These are phyloP conservation scores for Doryteuthis pealeii DNA, from an alignment of 1,140 invertebrate genomes.

Conservation along the genomic window DNA sequence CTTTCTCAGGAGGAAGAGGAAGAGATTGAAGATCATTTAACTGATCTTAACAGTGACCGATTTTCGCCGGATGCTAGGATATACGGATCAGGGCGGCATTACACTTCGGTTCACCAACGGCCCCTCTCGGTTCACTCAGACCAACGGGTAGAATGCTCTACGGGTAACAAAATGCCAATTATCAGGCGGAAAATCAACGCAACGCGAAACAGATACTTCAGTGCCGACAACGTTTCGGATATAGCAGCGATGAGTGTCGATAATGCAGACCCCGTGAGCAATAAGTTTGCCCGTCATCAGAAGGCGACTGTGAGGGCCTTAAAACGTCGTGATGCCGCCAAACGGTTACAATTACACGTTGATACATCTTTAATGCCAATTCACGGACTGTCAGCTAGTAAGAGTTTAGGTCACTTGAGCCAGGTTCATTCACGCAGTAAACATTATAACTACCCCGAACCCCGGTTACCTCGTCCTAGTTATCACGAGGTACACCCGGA, in stretches of 20 bases:
- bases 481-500: conserved; percentile 44
- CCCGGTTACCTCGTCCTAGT: conserved; percentile 16
- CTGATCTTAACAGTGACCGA: not conserved
- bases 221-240: not conserved
- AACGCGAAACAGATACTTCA: not conserved
- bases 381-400: not conserved
- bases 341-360: not conserved
- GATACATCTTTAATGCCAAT: not conserved
- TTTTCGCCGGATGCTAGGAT: not conserved
- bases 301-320: conserved; percentile 28
- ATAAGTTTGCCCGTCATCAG: conserved; percentile 14
- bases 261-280: conserved; percentile 17
- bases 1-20: not conserved
- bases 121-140: not conserved
- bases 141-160: not conserved
- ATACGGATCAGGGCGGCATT: not conserved
- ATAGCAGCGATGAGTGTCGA: conserved; percentile 18
- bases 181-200: not conserved
- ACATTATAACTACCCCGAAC: conserved; percentile 6
- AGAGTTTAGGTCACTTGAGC: conserved; percentile 22
- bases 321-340: conserved; percentile 17
- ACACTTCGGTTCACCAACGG: not conserved
- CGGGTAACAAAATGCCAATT: not conserved
- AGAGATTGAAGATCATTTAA: not conserved
- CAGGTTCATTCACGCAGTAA: conserved; percentile 18